A percentile compares a stretch with the other conserved stretches of the same genome.
Evolutionary conservation across 2,797 vertebrate species (phyloP).

Genomic region (Macropodus opercularis): DNA sequence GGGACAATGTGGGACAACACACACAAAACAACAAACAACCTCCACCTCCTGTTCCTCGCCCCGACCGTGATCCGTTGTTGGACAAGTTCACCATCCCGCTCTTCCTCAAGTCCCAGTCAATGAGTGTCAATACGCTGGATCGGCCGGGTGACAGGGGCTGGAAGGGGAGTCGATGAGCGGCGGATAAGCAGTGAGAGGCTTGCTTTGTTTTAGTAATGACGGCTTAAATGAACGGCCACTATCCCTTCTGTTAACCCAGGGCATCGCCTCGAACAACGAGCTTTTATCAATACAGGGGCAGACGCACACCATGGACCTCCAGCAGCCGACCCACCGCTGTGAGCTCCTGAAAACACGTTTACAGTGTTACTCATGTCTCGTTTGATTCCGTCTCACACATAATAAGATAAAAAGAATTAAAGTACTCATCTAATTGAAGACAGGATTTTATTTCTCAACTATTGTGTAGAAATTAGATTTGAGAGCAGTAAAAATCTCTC

Average conservation of each 20-base stretch:
- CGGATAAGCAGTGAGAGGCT: constrained; percentile 77
- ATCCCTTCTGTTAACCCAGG: constrained; percentile 53
- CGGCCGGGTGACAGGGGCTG: constrained; percentile 66
- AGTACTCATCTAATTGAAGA: constrained; percentile 10
- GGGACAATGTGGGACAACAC: constrained; percentile 24
- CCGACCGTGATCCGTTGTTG: constrained; percentile 76
- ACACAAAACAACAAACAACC: constrained; percentile 42
- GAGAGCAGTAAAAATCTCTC: constrained; percentile 56
- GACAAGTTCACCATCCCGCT: constrained; percentile 81
- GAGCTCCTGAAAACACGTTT: constrained; percentile 16
- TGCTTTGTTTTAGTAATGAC: constrained; percentile 86
- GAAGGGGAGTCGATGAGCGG: constrained; percentile 77
- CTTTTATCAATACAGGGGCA: constrained; percentile 61
- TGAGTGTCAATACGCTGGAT: constrained; percentile 79
- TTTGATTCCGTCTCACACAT: constrained; percentile 1
- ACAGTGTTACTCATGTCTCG: too few species aligned
- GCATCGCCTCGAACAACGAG: constrained; percentile 70
- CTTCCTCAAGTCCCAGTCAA: constrained; percentile 78
- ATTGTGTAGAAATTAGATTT: constrained; percentile 48
- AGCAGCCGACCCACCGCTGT: neutral
- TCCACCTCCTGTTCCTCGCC: constrained; percentile 50
- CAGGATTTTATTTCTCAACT: constrained; percentile 16
- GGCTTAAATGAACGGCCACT: constrained; percentile 72
- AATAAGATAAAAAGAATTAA: too few species aligned
- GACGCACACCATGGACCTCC: constrained; percentile 41